A percentile compares a stretch with the other conserved stretches of the same genome.
Evolutionary conservation across 2,888 invertebrate species (phyloP).

Genomic region (Rotaria macrura): DNA sequence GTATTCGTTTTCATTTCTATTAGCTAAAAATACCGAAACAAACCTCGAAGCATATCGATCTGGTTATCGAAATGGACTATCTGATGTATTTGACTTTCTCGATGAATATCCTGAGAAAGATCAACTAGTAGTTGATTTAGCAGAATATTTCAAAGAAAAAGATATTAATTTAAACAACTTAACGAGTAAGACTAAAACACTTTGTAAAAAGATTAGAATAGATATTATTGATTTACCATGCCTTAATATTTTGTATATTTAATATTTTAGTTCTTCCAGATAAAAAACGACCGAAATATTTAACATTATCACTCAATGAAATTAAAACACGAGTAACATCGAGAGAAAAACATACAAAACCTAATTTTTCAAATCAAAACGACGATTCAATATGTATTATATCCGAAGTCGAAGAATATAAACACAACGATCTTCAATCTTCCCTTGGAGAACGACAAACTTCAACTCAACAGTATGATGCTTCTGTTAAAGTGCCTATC

Average conservation of each 20-base stretch:
- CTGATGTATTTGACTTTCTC: neutral
- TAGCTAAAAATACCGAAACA: neutral
- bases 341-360: neutral
- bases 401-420: neutral
- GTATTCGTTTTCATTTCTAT: neutral
- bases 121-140: neutral
- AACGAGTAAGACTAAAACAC: neutral
- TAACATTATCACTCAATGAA: neutral
- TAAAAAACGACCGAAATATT: neutral
- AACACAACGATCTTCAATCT: neutral
- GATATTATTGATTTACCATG: no score
- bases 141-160: neutral
- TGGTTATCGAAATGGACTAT: neutral
- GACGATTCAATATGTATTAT: neutral
- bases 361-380: neutral
- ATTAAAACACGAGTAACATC: neutral
- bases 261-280: neutral
- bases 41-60: neutral
- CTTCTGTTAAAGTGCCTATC: constrained; percentile 59
- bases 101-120: neutral
- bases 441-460: neutral
- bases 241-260: no score
- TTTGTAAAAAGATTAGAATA: no score
- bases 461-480: neutral
- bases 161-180: neutral